Base-by-base conservation (phyloP, 2,797 vertebrate genomes). In the Champsocephalus esox region DNA sequence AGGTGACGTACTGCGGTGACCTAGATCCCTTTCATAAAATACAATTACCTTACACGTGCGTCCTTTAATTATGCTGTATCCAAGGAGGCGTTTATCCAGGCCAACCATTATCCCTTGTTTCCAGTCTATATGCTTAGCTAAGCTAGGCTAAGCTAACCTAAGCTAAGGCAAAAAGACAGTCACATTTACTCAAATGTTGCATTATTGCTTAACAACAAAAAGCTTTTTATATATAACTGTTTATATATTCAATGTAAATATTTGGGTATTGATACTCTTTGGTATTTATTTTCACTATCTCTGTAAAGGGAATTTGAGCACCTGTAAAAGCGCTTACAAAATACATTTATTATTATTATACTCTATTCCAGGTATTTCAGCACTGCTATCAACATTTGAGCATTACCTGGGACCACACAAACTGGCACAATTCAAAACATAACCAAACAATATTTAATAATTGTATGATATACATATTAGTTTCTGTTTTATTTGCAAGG, bases 21-120 rank as follows among this genome's bases (percentile, higher is more conserved):
- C 32, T 38, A 52, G 19, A 3, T 11, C 6, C 21, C 55, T 46
- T 49, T 34, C n/a, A 70, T 77, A 16, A 62, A n/a, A 61, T 38
- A 1, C 28, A 46, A 60, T 63, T 2, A 14, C n/a, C 49, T 49
- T 24, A 45, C 59, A n/a, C 55, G 12, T 9, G 12, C 34, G 12
- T 49, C 38, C 38, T 63, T 58, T 51, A 56, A 57, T 62, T 2
- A 58, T 13, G 19, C 38, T 61, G 17, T 5, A 45, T 9, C 1
- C 0, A 16, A 34, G 7, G n/a, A 10, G 41, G 3, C 24, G 10
- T 13, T 38, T 9, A 38, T 38, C 34, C 34, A 9, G 34, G 8
- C 34, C 8, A 32, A 12, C 21, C 14, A 7, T 38, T 62, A 5
- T 8, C 12, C 11, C 9, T 8, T 48, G 7, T 41, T 44, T 70